Evolutionary conservation across 1,140 invertebrate species (phyloP).

Genomic region (Uloborus diversus): DNA sequence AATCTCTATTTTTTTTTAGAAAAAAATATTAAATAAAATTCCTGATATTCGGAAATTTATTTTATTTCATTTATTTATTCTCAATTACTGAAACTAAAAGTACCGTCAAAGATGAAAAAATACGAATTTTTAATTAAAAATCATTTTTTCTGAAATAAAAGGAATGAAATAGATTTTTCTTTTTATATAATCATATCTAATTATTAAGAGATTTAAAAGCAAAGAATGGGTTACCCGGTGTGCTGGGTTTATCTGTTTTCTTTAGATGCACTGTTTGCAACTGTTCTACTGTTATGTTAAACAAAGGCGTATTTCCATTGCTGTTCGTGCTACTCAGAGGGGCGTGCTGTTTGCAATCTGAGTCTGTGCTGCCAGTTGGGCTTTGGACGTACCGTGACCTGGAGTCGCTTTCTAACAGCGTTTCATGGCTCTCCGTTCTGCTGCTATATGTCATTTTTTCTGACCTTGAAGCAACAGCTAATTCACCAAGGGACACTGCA

Average conservation of each 20-base stretch:
- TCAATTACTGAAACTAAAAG: too few relatives aligned
- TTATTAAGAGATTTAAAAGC: too few relatives aligned
- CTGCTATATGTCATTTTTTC: slow-evolving; percentile 41
- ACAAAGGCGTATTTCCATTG: slow-evolving; percentile 68
- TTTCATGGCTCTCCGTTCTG: slow-evolving; percentile 49
- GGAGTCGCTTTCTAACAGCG: slow-evolving; percentile 42
- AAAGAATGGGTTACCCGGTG: slow-evolving; percentile 42
- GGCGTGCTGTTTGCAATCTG: slow-evolving; percentile 7
- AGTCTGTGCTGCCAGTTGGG: slow-evolving; percentile 46
- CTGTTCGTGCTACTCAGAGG: slow-evolving; percentile 58
- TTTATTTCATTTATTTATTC: too few relatives aligned
- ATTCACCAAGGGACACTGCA: slow-evolving; percentile 41
- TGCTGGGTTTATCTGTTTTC: slow-evolving; percentile 70
- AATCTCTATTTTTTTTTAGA: too few relatives aligned
- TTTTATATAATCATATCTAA: too few relatives aligned
- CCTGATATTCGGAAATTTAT: too few relatives aligned
- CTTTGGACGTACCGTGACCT: slow-evolving; percentile 17
- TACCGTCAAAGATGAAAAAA: too few relatives aligned
- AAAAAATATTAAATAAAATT: too few relatives aligned
- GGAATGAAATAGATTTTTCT: too few relatives aligned
- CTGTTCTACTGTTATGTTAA: slow-evolving; percentile 84
- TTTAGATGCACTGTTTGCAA: slow-evolving; percentile 82
- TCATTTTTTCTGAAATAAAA: too few relatives aligned
- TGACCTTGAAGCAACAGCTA: slow-evolving; percentile 14
- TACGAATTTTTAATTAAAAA: too few relatives aligned